These are phyloP conservation scores for Coenonympha arcania DNA, from an alignment of 2,888 invertebrate genomes.

Conservation along the genomic window DNA sequence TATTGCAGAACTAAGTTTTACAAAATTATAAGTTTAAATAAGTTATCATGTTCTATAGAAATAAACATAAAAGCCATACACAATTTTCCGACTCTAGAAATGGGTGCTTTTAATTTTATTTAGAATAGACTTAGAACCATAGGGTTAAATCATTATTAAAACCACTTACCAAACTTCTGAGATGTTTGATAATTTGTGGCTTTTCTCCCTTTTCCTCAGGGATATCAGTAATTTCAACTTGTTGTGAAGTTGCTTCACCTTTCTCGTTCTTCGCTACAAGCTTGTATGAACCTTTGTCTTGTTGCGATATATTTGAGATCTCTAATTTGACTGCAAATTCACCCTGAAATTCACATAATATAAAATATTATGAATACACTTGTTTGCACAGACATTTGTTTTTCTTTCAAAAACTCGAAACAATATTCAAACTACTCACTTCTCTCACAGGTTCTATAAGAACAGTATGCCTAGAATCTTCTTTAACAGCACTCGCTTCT, in stretches of 20 bases:
- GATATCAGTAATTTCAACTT: slow-evolving; percentile 88
- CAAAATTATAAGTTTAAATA: too few species aligned
- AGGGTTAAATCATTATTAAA: background rate
- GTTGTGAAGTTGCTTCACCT: slow-evolving; percentile 91
- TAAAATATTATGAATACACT: background rate
- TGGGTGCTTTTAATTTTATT: background rate
- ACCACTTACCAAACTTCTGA: slow-evolving; percentile 80
- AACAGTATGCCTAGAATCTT: slow-evolving; percentile 83
- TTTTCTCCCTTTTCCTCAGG: slow-evolving; percentile 85
- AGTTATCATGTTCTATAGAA: too few species aligned
- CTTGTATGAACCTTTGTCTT: slow-evolving; percentile 92
- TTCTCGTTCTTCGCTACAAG: slow-evolving; percentile 93
- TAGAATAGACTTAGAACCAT: background rate
- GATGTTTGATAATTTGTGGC: slow-evolving; percentile 84
- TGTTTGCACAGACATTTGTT: background rate
- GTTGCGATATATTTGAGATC: slow-evolving; percentile 85
- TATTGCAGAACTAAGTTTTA: too few species aligned
- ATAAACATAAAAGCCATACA: too few species aligned
- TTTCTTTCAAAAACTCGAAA: background rate
- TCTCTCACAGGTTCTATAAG: slow-evolving; percentile 86
- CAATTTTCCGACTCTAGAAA: too few species aligned
- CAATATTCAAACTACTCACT: slow-evolving; percentile 56
- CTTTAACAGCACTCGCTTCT: slow-evolving; percentile 83
- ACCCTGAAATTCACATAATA: slow-evolving; percentile 75
- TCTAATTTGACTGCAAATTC: slow-evolving; percentile 93